A percentile compares a stretch with the other conserved stretches of the same genome.
These are phyloP conservation scores for Mayetiola destructor DNA, from an alignment of 2,888 invertebrate genomes.

Conservation along the genomic window DNA sequence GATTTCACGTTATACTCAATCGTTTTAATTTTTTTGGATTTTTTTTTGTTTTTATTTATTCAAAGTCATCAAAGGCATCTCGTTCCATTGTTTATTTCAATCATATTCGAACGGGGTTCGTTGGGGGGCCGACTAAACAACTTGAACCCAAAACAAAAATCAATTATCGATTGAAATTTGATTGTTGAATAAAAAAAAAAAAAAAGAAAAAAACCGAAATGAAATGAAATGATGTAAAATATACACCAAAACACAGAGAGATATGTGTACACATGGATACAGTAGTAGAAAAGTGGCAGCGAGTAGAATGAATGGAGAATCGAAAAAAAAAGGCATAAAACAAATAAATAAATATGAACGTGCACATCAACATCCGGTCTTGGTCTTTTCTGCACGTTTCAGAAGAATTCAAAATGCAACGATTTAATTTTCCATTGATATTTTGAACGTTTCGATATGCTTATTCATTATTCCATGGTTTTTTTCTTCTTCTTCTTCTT, in stretches of 20 bases:
- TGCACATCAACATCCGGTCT: slow-evolving; percentile 12
- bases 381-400: neutral
- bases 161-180: slow-evolving; percentile 8
- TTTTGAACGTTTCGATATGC: slow-evolving; percentile 7
- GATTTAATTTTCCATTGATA: slow-evolving; percentile 13
- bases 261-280: too few species aligned
- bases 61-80: too few species aligned
- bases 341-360: neutral
- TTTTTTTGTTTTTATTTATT: too few species aligned
- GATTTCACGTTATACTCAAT: too few species aligned
- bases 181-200: neutral
- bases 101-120: too few species aligned
- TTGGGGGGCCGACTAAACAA: too few species aligned
- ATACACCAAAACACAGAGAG: too few species aligned
- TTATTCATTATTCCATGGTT: slow-evolving; percentile 3
- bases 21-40: too few species aligned
- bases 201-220: neutral
- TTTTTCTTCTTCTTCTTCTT: neutral
- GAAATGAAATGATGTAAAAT: too few species aligned
- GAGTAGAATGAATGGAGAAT: neutral
- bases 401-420: neutral
- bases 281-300: too few species aligned
- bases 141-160: neutral
- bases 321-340: neutral
- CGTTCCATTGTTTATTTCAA: too few species aligned